These are phyloP conservation scores for Acleris holmiana DNA, from an alignment of 2,888 invertebrate species.

Conservation along the genomic window DNA sequence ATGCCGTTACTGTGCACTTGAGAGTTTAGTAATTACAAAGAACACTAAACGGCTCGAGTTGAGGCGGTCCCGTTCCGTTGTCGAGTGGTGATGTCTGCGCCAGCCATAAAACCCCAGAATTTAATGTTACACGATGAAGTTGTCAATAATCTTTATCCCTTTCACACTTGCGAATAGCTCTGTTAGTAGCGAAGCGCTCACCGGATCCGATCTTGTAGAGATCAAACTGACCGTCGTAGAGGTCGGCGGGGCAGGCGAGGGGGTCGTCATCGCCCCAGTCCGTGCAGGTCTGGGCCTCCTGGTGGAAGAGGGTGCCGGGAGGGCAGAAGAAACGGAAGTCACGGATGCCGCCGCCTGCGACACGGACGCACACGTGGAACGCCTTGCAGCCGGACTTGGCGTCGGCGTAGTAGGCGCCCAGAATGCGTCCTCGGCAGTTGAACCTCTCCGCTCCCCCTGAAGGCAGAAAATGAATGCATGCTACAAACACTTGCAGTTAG, in stretches of 20 bases:
- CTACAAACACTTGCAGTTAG: too few relatives aligned
- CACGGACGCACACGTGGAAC: conserved; percentile 94
- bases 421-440: conserved; percentile 92
- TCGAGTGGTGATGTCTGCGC: too few relatives aligned
- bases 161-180: conserved; percentile 45
- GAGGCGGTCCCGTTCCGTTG: too few relatives aligned
- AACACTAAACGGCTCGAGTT: too few relatives aligned
- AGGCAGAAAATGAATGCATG: not conserved
- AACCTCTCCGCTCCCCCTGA: conserved; percentile 86
- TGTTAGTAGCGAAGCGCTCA: conserved; percentile 83
- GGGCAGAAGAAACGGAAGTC: conserved; percentile 95
- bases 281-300: conserved; percentile 96
- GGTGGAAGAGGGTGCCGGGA: conserved; percentile 95
- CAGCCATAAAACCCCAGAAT: not conserved
- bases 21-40: too few relatives aligned
- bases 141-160: not conserved
- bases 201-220: conserved; percentile 92
- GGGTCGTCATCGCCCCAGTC: conserved; percentile 91
- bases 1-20: too few relatives aligned
- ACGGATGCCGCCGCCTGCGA: conserved; percentile 90
- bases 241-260: conserved; percentile 92
- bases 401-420: conserved; percentile 95
- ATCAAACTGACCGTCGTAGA: conserved; percentile 94
- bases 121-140: not conserved
- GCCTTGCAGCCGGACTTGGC: conserved; percentile 94